Base-by-base conservation (phyloP, 2,797 vertebrate genomes). In the Miichthys miiuy region DNA sequence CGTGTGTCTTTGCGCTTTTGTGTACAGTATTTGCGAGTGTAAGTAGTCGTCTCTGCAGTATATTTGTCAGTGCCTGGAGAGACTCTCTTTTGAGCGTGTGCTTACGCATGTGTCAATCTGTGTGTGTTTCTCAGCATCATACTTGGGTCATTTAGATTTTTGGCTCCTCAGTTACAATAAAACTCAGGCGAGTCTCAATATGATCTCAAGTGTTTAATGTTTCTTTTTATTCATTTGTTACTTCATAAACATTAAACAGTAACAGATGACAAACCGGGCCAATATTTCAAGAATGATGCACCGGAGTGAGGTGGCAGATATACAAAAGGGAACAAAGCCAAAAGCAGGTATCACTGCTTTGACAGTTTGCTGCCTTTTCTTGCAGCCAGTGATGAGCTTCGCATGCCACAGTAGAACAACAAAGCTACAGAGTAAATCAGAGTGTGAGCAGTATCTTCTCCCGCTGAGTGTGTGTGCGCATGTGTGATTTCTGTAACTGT, bases 391-490 rank as follows among this genome's bases (percentile, higher is more conserved):
- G 41, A 42, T 52, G 20, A 72, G 72, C 72, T 79, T 86, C 52
- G 66, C 68, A 52, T 75, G 41, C 67, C 77, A 67, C 78, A 88
- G 81, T 81, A 79, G 68, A 73, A 88, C 81, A 72, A 82, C 82
- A 82, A 72, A 80, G 77, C 79, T 47, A 9, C 42, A 25, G 80
- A 82, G 81, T 75, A 71, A 89, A 83, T 84, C 75, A 79, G 66
- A 80, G 68, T 56, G 46, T 72, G 77, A 88, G 77, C 50, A 48
- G 62, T 75, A 56, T 72, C 83, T 75, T 66, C 34, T 1, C 38
- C 78, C 25, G 62, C 84, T 86, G 79, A 67, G 85, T 30, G 27
- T 17, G 55, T 61, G 47, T 55, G 68, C 6, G 71, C 52, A 51
- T 68, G 75, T 87, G 84, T 68, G 74, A 83, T 66, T 38, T 69